Evolutionary conservation across 2,888 invertebrate genomes (phyloP).

Genomic region (Apamea anceps): DNA sequence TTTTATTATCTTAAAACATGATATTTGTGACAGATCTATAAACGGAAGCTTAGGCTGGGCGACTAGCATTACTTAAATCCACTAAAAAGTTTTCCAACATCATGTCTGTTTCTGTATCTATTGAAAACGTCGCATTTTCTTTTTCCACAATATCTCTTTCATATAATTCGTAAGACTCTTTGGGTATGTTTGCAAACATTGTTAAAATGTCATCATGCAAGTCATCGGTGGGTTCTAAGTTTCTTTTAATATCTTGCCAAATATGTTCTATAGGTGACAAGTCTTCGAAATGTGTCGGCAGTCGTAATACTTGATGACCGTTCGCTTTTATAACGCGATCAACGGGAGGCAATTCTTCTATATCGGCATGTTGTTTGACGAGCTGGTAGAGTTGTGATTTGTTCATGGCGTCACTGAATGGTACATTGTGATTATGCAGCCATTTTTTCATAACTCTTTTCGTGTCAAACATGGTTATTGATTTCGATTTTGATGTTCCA

Average conservation of each 20-base stretch:
- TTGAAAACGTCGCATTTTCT: constrained; percentile 68
- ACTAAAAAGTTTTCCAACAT: constrained; percentile 59
- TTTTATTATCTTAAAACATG: neutral
- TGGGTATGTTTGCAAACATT: constrained; percentile 34
- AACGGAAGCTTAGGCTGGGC: neutral
- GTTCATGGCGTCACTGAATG: constrained; percentile 71
- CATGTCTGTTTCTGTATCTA: constrained; percentile 68
- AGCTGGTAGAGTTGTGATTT: constrained; percentile 78
- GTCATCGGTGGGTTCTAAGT: constrained; percentile 11
- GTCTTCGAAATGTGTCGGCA: constrained; percentile 72
- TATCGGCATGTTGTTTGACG: constrained; percentile 64
- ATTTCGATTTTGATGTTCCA: constrained; percentile 55
- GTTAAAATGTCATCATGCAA: constrained; percentile 37
- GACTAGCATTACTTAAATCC: constrained; percentile 1
- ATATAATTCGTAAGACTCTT: constrained; percentile 56
- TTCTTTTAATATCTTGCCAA: constrained; percentile 69
- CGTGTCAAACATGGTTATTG: constrained; percentile 73
- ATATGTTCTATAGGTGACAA: constrained; percentile 73
- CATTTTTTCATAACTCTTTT: constrained; percentile 76
- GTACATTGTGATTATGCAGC: constrained; percentile 73
- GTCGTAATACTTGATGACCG: constrained; percentile 75
- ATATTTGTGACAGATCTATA: neutral
- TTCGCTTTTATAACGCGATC: constrained; percentile 73
- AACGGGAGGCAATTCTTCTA: constrained; percentile 63
- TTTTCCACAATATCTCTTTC: constrained; percentile 54